Base-by-base conservation (phyloP, 2,888 invertebrate species). In the Emesis furor region DNA sequence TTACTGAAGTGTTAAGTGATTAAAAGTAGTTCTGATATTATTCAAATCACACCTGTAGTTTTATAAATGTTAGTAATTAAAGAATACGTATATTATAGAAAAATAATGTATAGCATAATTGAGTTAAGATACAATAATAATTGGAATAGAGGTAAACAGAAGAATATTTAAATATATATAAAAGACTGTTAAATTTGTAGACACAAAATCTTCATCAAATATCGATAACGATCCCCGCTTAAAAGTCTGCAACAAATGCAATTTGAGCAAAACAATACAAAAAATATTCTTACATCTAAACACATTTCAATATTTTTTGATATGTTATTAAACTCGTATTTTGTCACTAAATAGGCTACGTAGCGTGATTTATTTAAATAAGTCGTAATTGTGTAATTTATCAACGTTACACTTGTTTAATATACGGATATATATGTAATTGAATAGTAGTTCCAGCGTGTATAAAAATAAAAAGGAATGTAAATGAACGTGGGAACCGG, bases 321-420 rank as follows among this genome's bases (percentile, higher is more conserved):
- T 65, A 65, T 65, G 62, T 65, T 10, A 30, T 65, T 62, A 65
- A 65, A 65, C 32, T 65, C 62, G 62, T 65, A 65, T 65, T 5
- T 46, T 65, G 32, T 65, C 62, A 12, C 14, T 65, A 65, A 14
- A 4, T 46, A 46, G 46, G 3, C 46, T 46, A 46, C 46, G 46
- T 46, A 46, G 46, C 46, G 46, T 14, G 46, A 14, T 46, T 46
- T 14, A 14, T 39, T 39, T 8, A 10, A 39, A 39, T 39, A 10
- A 10, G 10, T 39, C 8, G 39, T 39, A 10, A 39, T 7, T 39
- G 10, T 46, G 14, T 3, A 46, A 12, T 12, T 14, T 46, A 14
- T 14, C 14, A 14, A 14, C 14, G 4, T 46, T 46, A 14, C 46
- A 46, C 14, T 46, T 4, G n/a, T 3, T 39, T 39, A 10, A 10